These are phyloP conservation scores for Agriopis aurantiaria DNA, from an alignment of 2,888 invertebrate species.

Conservation along the genomic window DNA sequence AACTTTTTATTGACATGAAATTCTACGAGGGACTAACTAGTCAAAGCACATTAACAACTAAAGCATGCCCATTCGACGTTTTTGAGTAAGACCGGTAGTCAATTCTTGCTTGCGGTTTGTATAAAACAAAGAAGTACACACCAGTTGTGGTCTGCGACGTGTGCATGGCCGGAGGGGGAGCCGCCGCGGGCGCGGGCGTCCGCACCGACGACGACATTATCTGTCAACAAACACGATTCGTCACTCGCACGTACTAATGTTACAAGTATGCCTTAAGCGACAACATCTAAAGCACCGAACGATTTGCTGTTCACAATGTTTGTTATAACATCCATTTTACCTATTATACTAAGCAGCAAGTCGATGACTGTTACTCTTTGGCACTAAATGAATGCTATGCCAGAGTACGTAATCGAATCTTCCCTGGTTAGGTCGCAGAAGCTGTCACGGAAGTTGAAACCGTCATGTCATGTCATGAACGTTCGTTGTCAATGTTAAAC, in stretches of 20 bases:
- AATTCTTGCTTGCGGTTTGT: background rate
- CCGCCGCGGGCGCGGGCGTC: conserved; percentile 71
- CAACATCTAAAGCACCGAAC: background rate
- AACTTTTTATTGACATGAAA: background rate
- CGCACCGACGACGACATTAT: conserved; percentile 83
- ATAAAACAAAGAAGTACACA: conserved; percentile 43
- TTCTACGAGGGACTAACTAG: background rate
- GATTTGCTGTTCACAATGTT: background rate
- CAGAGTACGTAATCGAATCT: no score
- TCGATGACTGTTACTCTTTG: no score
- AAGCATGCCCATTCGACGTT: no score
- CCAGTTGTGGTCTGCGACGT: conserved; percentile 78
- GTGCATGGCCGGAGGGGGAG: conserved; percentile 73
- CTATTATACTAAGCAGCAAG: no score
- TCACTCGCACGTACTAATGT: conserved; percentile 12
- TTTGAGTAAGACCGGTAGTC: background rate
- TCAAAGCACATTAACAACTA: background rate
- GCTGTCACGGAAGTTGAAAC: no score
- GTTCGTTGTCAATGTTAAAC: no score
- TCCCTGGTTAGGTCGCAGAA: no score
- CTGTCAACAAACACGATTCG: conserved; percentile 55
- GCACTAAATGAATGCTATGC: no score
- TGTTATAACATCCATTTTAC: no score
- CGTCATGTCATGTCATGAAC: no score
- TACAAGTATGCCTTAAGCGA: background rate